A percentile compares a stretch with the other conserved stretches of the same genome.
These are phyloP conservation scores for Pseudochaenichthys georgianus DNA, from an alignment of 2,797 vertebrate genomes.

Conservation along the genomic window DNA sequence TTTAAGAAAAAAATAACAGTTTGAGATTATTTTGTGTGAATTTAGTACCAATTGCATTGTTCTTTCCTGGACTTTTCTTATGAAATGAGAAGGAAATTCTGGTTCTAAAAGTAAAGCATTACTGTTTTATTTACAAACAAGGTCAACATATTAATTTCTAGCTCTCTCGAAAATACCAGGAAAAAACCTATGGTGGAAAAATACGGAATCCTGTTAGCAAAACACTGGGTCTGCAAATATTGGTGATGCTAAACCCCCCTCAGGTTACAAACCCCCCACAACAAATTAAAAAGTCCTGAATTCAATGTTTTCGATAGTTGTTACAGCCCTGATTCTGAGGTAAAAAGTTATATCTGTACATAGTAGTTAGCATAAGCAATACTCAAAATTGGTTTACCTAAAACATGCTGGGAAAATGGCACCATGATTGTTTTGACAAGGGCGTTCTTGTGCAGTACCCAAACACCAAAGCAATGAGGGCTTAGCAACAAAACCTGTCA, in stretches of 20 bases:
- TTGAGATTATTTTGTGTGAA: neutral
- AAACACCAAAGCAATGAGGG: neutral
- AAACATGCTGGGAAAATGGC: neutral
- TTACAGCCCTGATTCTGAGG: neutral
- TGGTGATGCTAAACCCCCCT: neutral
- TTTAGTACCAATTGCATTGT: neutral
- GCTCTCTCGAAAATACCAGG: neutral
- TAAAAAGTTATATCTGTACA: constrained; percentile 1
- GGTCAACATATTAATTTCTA: neutral
- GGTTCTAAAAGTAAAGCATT: constrained; percentile 4
- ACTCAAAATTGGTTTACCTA: neutral
- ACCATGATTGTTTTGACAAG: neutral
- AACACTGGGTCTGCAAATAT: neutral
- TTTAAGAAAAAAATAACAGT: neutral
- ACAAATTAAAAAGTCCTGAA: constrained; percentile 2
- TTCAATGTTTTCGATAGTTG: neutral
- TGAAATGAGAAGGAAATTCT: no score
- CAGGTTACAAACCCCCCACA: neutral
- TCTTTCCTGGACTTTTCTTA: neutral
- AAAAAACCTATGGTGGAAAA: neutral
- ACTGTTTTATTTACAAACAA: neutral
- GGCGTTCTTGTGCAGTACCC: neutral
- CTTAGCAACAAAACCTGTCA: constrained; percentile 5
- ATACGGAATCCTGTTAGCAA: neutral
- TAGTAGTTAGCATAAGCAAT: neutral